Percentiles rank a stretch among this genome's conserved stretches.
These are phyloP conservation scores for Drosophila teissieri DNA, from an alignment of 1,140 invertebrate species.

Conservation along the genomic window DNA sequence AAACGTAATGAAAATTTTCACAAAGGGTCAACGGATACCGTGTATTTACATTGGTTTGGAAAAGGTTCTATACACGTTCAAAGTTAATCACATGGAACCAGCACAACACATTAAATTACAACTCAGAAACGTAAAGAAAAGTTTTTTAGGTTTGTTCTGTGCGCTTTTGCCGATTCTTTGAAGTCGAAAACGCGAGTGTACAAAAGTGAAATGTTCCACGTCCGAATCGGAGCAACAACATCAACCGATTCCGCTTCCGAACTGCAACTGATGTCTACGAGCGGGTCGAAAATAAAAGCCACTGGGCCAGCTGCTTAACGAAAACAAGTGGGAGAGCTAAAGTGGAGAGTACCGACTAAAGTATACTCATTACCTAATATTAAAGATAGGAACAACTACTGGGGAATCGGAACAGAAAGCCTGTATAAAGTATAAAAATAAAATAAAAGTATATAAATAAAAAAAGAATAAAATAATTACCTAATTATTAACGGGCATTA, in stretches of 20 bases:
- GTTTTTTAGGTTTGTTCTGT: conserved; percentile 48
- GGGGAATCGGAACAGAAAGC: not conserved
- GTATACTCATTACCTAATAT: not conserved
- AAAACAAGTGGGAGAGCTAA: not conserved
- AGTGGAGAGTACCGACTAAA: not conserved
- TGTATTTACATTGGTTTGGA: not conserved
- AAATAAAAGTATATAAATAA: too few species aligned
- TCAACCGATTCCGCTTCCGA: conserved; percentile 30
- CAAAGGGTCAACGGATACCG: conserved; percentile 3
- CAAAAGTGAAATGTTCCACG: conserved; percentile 33
- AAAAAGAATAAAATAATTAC: too few species aligned
- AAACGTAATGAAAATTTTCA: conserved; percentile 12
- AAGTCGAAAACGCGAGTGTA: conserved; percentile 27
- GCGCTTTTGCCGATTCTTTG: conserved; percentile 50
- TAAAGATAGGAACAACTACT: not conserved
- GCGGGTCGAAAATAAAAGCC: conserved; percentile 24
- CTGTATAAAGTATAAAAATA: not conserved
- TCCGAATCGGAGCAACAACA: conserved; percentile 26
- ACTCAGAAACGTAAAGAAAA: conserved; percentile 39
- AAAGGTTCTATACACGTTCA: not conserved
- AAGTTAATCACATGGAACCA: conserved; percentile 6
- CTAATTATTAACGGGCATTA: too few species aligned
- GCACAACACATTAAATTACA: conserved; percentile 10
- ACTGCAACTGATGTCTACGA: conserved; percentile 44
- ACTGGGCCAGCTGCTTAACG: conserved; percentile 31